These are phyloP conservation scores for Archips crataeganus DNA, from an alignment of 2,888 invertebrate species.

Conservation along the genomic window DNA sequence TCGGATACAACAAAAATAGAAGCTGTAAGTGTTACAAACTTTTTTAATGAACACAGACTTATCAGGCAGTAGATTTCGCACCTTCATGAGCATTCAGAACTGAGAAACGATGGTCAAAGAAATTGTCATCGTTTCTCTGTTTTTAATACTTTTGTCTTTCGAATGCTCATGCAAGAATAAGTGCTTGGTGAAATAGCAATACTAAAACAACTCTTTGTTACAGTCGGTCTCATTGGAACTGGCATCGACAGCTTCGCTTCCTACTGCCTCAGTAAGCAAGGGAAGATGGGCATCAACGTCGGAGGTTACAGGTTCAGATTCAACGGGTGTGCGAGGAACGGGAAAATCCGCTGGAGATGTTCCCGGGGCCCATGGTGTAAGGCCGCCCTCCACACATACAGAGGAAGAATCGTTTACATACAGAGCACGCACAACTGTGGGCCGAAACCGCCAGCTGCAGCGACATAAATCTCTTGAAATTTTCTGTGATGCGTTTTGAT, in stretches of 20 bases:
- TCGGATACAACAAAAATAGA: too few species aligned
- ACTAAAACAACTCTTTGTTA: constrained; percentile 47
- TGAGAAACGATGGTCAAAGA: not conserved
- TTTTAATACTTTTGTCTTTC: too few species aligned
- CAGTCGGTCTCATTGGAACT: constrained; percentile 75
- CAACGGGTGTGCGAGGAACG: constrained; percentile 79
- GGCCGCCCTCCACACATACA: constrained; percentile 78
- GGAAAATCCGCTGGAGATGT: constrained; percentile 80
- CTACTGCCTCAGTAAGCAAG: constrained; percentile 82
- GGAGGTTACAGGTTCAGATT: constrained; percentile 80
- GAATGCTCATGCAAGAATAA: not conserved
- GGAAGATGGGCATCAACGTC: constrained; percentile 82
- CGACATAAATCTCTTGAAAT: constrained; percentile 39
- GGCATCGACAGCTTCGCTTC: constrained; percentile 77
- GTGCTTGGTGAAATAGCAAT: not conserved
- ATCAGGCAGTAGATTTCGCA: not conserved
- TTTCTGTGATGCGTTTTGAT: constrained; percentile 4
- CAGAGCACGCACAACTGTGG: constrained; percentile 80
- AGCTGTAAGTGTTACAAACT: too few species aligned
- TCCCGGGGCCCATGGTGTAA: constrained; percentile 82
- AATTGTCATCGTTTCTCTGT: too few species aligned
- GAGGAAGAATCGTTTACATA: constrained; percentile 78
- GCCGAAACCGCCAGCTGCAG: constrained; percentile 66
- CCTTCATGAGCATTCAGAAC: not conserved
- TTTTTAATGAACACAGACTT: not conserved